phyloP scores from a whole-genome alignment of 2,888 invertebrate species.

The Rhingia campestris region DNA sequence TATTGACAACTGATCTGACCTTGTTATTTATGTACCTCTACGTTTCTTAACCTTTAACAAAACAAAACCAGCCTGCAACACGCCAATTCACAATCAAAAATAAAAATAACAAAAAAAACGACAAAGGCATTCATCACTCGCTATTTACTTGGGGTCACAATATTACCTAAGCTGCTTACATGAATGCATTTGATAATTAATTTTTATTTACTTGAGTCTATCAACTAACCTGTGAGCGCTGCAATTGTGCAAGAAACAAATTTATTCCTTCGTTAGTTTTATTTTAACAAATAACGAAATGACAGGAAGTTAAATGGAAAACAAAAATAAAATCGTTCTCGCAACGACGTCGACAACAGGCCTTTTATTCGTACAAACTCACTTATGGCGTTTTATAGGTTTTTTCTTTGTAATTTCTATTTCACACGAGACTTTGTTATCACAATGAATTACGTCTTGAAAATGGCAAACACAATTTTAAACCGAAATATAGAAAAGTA shows the following conservation, averaged over 20 bases:
- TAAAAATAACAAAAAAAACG: background rate
- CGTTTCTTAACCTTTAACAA: constrained; percentile 54
- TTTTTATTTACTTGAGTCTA: background rate
- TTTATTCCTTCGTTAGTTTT: constrained; percentile 23
- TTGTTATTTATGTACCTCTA: constrained; percentile 30
- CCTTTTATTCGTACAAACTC: constrained; percentile 37
- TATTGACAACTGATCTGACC: constrained; percentile 44
- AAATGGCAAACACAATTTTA: constrained; percentile 53
- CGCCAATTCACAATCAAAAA: background rate
- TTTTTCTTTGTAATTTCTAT: constrained; percentile 7
- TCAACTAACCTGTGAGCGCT: constrained; percentile 52
- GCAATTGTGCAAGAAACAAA: constrained; percentile 57
- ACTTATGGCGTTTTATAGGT: constrained; percentile 62
- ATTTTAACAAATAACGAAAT: constrained; percentile 59
- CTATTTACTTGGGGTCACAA: constrained; percentile 6
- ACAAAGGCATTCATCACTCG: background rate
- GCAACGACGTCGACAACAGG: constrained; percentile 6
- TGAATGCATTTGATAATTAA: constrained; percentile 20
- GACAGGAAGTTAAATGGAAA: constrained; percentile 56
- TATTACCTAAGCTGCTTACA: constrained; percentile 31
- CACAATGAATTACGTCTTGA: constrained; percentile 33
- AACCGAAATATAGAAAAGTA: constrained; percentile 4
- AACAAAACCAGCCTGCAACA: background rate
- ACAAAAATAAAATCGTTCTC: constrained; percentile 13
- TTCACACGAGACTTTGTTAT: constrained; percentile 25